A percentile compares a stretch with the other conserved stretches of the same genome.
Conservation (phyloP, 2,888 invertebrate genomes). For the Ferdinandea cuprea region DNA sequence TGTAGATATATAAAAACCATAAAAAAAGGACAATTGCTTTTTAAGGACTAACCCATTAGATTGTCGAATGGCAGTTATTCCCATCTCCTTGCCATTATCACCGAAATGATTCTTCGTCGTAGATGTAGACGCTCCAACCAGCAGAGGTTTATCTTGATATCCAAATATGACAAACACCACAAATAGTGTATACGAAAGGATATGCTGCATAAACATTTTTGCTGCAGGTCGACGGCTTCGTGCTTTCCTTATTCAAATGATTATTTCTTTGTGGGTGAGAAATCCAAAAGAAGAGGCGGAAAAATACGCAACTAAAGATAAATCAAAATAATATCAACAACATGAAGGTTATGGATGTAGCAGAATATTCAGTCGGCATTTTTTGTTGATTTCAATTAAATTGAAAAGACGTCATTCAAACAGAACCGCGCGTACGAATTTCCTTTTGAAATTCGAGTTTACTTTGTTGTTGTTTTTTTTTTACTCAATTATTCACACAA, state of each 20-base stretch:
- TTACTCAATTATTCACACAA: conserved; percentile 19
- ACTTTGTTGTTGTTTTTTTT: conserved; percentile 41
- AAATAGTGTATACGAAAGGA: conserved; percentile 41
- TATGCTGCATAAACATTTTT: conserved; percentile 65
- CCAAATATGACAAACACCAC: conserved; percentile 65
- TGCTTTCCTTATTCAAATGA: conserved; percentile 17
- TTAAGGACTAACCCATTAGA: conserved; percentile 73
- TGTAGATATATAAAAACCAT: conserved; percentile 29
- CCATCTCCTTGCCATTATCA: conserved; percentile 60
- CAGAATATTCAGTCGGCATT: conserved; percentile 46
- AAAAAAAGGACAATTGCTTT: conserved; percentile 66
- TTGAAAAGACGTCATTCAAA: conserved; percentile 43
- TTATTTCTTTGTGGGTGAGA: conserved; percentile 4
- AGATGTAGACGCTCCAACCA: conserved; percentile 49
- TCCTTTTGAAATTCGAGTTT: conserved; percentile 5
- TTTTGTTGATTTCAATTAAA: conserved; percentile 44
- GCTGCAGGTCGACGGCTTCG: not conserved
- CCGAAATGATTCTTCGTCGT: conserved; percentile 62
- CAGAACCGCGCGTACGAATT: conserved; percentile 42
- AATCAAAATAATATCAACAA: conserved; percentile 67
- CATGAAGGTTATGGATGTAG: conserved; percentile 15
- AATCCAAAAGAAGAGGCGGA: conserved; percentile 11
- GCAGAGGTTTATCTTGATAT: conserved; percentile 52
- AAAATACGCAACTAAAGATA: conserved; percentile 34
- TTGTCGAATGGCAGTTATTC: conserved; percentile 61